Evolutionary conservation across 2,888 invertebrate genomes (phyloP).

Genomic region (Nemurella pictetii): DNA sequence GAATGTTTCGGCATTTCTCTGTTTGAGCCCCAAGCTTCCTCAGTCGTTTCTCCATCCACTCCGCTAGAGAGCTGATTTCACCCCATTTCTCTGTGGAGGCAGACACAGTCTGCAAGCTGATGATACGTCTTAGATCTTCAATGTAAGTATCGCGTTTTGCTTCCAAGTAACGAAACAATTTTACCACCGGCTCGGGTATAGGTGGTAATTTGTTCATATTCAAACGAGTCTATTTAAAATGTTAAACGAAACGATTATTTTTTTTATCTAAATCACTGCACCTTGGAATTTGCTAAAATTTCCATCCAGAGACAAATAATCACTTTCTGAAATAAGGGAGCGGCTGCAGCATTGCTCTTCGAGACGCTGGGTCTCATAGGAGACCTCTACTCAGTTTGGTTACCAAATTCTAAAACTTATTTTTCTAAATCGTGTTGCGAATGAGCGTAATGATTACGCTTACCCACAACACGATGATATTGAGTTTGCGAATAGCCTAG

Average conservation of each 20-base stretch:
- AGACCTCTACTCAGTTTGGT: too few species aligned
- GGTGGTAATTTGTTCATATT: neutral
- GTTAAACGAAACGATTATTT: neutral
- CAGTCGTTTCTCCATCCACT: conserved; percentile 4
- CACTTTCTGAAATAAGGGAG: too few species aligned
- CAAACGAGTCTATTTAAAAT: neutral
- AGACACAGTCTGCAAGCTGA: neutral
- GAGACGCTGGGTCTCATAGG: too few species aligned
- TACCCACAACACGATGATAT: too few species aligned
- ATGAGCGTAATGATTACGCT: too few species aligned
- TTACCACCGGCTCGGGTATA: neutral
- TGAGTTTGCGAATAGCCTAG: too few species aligned
- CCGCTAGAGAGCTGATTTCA: neutral
- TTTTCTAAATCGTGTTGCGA: too few species aligned
- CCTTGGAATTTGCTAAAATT: too few species aligned
- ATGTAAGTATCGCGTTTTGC: conserved; percentile 5
- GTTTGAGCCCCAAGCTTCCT: neutral
- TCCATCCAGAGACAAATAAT: too few species aligned
- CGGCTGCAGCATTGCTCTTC: too few species aligned
- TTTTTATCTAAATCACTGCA: too few species aligned
- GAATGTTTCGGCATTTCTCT: neutral
- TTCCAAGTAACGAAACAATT: conserved; percentile 4
- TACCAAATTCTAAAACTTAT: too few species aligned
- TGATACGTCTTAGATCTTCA: neutral
- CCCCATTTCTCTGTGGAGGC: neutral